Conservation (phyloP, 2,113 vertebrate genomes). For the Holacanthus passer region DNA sequence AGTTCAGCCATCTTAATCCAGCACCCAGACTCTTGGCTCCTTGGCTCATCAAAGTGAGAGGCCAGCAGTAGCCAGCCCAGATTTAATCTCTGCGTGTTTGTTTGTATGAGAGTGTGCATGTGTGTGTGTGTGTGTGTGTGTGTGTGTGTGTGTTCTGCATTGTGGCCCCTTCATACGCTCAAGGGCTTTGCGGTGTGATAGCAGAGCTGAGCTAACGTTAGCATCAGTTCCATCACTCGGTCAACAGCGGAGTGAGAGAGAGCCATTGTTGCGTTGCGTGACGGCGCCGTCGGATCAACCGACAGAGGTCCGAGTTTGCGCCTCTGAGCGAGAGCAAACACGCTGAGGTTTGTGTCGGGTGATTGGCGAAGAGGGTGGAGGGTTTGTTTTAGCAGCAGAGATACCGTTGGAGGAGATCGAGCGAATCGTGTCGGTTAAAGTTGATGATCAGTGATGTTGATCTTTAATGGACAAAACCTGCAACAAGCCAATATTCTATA, state of each 20-base stretch:
- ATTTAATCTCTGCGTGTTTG: conserved; percentile 79
- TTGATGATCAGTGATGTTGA: background rate
- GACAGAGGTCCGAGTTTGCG: conserved; percentile 47
- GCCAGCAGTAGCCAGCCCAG: conserved; percentile 72
- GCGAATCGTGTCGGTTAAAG: background rate
- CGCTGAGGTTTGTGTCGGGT: conserved; percentile 7
- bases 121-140: conserved; percentile 51
- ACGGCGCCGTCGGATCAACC: conserved; percentile 59
- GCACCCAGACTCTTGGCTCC: conserved; percentile 83
- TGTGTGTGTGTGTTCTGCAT: conserved; percentile 52
- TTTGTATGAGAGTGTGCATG: conserved; percentile 60
- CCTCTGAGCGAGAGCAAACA: conserved; percentile 54
- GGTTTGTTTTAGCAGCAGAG: conserved; percentile 38
- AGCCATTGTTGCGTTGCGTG: conserved; percentile 46
- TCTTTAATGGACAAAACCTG: background rate
- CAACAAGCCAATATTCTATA: background rate
- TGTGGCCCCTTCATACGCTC: conserved; percentile 60
- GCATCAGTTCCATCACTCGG: conserved; percentile 63
- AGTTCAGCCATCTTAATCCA: conserved; percentile 83
- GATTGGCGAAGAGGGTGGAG: conserved; percentile 5
- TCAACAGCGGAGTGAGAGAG: conserved; percentile 50
- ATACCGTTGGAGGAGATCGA: background rate
- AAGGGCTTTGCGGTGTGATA: conserved; percentile 61
- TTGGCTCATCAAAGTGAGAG: conserved; percentile 82
- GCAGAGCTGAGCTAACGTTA: conserved; percentile 64